Percentiles rank a stretch among this genome's conserved stretches.
These are phyloP conservation scores for Teleopsis dalmanni DNA, from an alignment of 1,140 invertebrate species.

Conservation along the genomic window DNA sequence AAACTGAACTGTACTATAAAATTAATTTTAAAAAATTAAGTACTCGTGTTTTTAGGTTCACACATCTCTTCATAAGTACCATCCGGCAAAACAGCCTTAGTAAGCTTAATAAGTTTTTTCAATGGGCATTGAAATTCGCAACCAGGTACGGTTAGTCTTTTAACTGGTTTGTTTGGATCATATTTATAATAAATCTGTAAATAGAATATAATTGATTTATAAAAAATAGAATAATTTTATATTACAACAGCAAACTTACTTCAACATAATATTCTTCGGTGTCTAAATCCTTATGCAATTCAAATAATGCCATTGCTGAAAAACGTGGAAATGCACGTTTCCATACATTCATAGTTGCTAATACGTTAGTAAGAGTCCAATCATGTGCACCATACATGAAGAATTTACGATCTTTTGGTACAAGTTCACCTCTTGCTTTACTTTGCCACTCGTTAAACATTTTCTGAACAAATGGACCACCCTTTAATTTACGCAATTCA, in stretches of 20 bases:
- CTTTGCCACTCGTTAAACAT: slow-evolving; percentile 53
- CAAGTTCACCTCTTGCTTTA: slow-evolving; percentile 46
- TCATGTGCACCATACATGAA: slow-evolving; percentile 68
- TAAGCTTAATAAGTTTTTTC: slow-evolving; percentile 47
- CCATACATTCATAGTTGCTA: slow-evolving; percentile 62
- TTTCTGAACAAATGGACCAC: slow-evolving; percentile 55
- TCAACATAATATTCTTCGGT: slow-evolving; percentile 49
- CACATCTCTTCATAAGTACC: slow-evolving; percentile 51
- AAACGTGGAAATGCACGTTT: slow-evolving; percentile 61
- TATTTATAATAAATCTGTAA: slow-evolving; percentile 52
- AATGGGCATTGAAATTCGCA: slow-evolving; percentile 56
- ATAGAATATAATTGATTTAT: too few species aligned
- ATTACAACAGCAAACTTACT: too few species aligned
- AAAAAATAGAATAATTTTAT: too few species aligned
- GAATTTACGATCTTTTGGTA: slow-evolving; percentile 51
- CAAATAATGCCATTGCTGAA: slow-evolving; percentile 60
- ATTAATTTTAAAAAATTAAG: too few species aligned
- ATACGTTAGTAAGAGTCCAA: slow-evolving; percentile 61
- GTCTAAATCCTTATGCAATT: slow-evolving; percentile 55
- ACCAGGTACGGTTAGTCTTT: slow-evolving; percentile 52
- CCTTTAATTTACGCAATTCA: slow-evolving; percentile 54
- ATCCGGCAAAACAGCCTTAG: slow-evolving; percentile 48
- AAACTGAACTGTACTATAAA: too few species aligned
- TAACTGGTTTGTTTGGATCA: slow-evolving; percentile 46
- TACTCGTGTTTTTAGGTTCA: slow-evolving; percentile 48